Evolutionary conservation across 2,113 vertebrate species (phyloP).

Genomic region (Scartelaos histophorus): DNA sequence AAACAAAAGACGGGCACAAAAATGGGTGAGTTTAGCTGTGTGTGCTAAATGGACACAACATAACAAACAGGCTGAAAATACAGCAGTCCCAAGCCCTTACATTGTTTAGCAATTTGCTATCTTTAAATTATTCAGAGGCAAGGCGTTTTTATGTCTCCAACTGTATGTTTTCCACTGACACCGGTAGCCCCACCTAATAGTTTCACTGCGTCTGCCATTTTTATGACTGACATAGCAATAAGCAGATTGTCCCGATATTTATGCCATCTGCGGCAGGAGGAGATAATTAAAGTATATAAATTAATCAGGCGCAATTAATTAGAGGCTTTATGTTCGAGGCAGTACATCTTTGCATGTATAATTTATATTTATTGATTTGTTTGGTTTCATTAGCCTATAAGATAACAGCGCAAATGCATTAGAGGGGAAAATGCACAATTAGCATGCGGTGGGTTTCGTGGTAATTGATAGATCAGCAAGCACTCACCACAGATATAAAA

Average conservation of each 20-base stretch:
- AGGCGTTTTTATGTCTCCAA: conserved; percentile 84
- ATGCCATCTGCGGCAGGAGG: conserved; percentile 97
- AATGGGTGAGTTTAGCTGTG: conserved; percentile 41
- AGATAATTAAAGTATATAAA: conserved; percentile 99
- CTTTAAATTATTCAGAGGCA: conserved; percentile 89
- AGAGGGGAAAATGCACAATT: conserved; percentile 99
- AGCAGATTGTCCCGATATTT: conserved; percentile 99
- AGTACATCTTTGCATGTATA: conserved; percentile 99
- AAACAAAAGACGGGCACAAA: conserved; percentile 50
- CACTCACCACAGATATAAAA: conserved; percentile 96
- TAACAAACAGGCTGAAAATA: conserved; percentile 68
- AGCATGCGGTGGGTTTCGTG: conserved; percentile 83
- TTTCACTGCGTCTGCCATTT: conserved; percentile 91
- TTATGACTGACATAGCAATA: conserved; percentile 99
- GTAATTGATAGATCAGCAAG: conserved; percentile 98
- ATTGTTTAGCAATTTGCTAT: conserved; percentile 88
- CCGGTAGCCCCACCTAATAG: conserved; percentile 85
- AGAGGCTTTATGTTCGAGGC: conserved; percentile 99
- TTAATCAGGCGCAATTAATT: conserved; percentile 99
- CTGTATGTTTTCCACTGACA: conserved; percentile 84
- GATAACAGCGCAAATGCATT: conserved; percentile 99
- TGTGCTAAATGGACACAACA: conserved; percentile 50
- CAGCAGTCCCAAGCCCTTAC: conserved; percentile 58
- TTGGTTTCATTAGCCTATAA: conserved; percentile 99
- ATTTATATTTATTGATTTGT: conserved; percentile 99